Evolutionary conservation across 2,888 invertebrate species (phyloP).

Genomic region (Leptinotarsa juncta): DNA sequence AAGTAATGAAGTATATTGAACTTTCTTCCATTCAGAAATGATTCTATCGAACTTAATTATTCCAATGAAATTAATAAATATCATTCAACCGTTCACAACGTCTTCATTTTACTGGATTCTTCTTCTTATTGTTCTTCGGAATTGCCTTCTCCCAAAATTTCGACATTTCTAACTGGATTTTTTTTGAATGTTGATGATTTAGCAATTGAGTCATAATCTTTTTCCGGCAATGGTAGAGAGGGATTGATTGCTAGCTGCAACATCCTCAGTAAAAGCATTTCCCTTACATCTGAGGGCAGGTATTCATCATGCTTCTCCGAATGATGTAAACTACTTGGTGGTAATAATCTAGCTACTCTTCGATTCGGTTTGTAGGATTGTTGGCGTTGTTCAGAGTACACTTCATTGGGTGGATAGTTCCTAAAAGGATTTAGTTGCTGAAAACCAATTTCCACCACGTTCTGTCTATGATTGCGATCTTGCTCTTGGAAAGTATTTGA

Average conservation of each 20-base stretch:
- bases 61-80: background rate
- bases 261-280: constrained; percentile 79
- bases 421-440: constrained; percentile 39
- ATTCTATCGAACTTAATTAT: too few species aligned
- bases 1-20: background rate
- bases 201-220: constrained; percentile 61
- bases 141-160: constrained; percentile 76
- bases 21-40: too few species aligned
- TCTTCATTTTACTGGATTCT: background rate
- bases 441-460: constrained; percentile 31
- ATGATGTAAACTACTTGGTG: constrained; percentile 37
- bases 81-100: background rate
- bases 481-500: constrained; percentile 32
- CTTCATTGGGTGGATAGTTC: constrained; percentile 39
- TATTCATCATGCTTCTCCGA: constrained; percentile 68
- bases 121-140: constrained; percentile 54
- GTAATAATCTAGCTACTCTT: constrained; percentile 58
- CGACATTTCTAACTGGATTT: constrained; percentile 77
- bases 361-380: constrained; percentile 58
- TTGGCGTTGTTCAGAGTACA: constrained; percentile 47
- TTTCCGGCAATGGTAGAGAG: constrained; percentile 64
- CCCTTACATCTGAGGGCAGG: constrained; percentile 77
- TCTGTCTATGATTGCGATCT: constrained; percentile 36
- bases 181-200: constrained; percentile 68
- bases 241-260: constrained; percentile 78